Evolutionary conservation across 2,113 vertebrate species (phyloP), one percentile per base, ranked within the genome.

Genomic region (Antechinus stuartii): DNA sequence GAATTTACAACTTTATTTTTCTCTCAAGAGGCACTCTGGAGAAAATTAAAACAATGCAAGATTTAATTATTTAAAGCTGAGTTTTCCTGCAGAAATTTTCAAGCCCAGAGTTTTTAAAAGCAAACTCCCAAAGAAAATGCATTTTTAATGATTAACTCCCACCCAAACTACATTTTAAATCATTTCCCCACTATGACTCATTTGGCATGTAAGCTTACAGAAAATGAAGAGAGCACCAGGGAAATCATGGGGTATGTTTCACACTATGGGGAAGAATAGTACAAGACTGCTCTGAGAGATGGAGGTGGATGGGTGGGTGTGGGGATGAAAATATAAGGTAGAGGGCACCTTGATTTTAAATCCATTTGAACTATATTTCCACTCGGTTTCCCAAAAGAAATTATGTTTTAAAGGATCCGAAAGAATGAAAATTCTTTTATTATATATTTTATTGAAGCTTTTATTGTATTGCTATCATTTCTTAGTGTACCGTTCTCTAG

Each of bases 51-150:
- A 97, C 94, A 98, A 97, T 91, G 56, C 42, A 96, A 97, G 90
- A 95, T 98, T 98, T 98, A 98, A 98, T 97, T 97, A 98, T 98
- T 97, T 96, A 98, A 98, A 98, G 94, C 93, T 97, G 93, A 95
- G 95, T 92, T 97, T 98, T 97, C 96, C 97, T 92, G 56, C 93
- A 97, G 97, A 95, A 96, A 96, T 97, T 97, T 96, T 93, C 95
- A 92, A 96, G 94, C 94, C 93, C 95, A 97, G 97, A 97, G 94
- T 94, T 97, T 90, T 92, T 96, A 95, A 95, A 98, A 98, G 94
- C 92, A 97, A 96, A 96, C 90, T 97, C 97, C 95, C 97, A 93
- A 55, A 95, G 97, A 98, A 98, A 95, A 98, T 96, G 50, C 49
- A 97, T 95, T 96, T 98, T 98, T 97, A 97, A 97, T 98, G 91